These are phyloP conservation scores for Takifugu flavidus DNA, from an alignment of 2,113 vertebrate genomes.

Conservation along the genomic window DNA sequence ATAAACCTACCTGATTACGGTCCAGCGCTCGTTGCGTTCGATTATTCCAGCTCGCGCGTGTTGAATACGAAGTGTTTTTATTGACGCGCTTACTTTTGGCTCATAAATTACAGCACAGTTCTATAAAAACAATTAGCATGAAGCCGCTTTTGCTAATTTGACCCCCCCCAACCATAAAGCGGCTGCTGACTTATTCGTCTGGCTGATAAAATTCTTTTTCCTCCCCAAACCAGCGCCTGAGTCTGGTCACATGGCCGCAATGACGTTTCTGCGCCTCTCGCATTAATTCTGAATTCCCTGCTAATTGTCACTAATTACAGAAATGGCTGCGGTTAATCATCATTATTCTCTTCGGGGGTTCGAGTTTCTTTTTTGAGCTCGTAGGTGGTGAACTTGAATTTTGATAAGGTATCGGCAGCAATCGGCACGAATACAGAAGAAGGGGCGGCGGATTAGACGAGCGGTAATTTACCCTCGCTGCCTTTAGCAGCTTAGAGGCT, in stretches of 20 bases:
- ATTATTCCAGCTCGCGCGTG: too few relatives aligned
- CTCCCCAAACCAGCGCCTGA: constrained; percentile 27
- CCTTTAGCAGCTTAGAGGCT: too few relatives aligned
- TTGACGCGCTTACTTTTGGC: too few relatives aligned
- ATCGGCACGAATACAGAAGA: constrained; percentile 41
- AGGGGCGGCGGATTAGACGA: neutral
- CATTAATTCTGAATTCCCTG: constrained; percentile 60
- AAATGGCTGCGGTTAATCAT: constrained; percentile 64
- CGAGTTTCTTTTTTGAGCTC: constrained; percentile 48
- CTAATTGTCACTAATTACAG: constrained; percentile 64
- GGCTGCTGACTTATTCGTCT: constrained; percentile 11
- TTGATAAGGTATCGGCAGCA: constrained; percentile 38
- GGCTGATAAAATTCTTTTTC: constrained; percentile 25
- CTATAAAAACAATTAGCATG: too few relatives aligned
- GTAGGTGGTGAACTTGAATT: constrained; percentile 49
- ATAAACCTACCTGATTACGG: too few relatives aligned
- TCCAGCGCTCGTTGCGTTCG: too few relatives aligned
- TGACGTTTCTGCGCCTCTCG: constrained; percentile 46
- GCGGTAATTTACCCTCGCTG: too few relatives aligned
- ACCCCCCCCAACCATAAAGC: constrained; percentile 11
- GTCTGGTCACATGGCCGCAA: constrained; percentile 44
- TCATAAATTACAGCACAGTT: too few relatives aligned
- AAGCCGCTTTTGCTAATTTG: too few relatives aligned
- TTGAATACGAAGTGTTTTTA: too few relatives aligned
- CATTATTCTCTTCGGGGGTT: constrained; percentile 57